phyloP scores from a whole-genome alignment of 2,888 invertebrate genomes.

The Synergus gifuensis region DNA sequence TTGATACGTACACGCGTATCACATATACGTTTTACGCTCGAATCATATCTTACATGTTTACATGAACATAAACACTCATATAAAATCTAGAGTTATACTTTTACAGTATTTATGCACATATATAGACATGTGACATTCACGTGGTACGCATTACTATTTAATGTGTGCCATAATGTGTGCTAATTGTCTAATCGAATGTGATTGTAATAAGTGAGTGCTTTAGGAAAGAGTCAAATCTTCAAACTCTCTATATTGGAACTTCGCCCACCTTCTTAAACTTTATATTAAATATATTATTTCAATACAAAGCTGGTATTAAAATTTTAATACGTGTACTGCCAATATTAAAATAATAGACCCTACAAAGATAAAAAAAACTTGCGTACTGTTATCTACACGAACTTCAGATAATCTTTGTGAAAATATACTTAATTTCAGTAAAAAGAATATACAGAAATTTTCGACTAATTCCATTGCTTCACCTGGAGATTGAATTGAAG shows the following conservation, averaged over 20 bases:
- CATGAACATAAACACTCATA: constrained; percentile 13
- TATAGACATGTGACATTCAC: constrained; percentile 49
- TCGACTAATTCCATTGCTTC: not conserved
- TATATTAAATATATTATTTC: not conserved
- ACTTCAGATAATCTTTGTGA: not conserved
- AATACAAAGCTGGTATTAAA: not conserved
- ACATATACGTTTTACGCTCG: not conserved
- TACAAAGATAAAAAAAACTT: no score
- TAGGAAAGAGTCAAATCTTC: not conserved
- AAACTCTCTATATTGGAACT: not conserved
- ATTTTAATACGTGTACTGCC: no score
- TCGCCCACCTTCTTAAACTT: not conserved
- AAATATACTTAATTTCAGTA: not conserved
- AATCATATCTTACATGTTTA: constrained; percentile 7
- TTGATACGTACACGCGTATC: constrained; percentile 9
- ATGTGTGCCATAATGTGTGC: constrained; percentile 45
- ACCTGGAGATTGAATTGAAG: not conserved
- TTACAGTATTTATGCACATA: constrained; percentile 41
- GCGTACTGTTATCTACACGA: not conserved
- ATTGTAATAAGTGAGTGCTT: constrained; percentile 31
- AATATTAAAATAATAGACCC: no score
- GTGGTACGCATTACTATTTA: constrained; percentile 48
- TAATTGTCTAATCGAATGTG: constrained; percentile 58
- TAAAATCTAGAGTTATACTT: not conserved
- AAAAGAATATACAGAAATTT: not conserved